Conservation (phyloP, 2,888 invertebrate genomes). For the Tuta absoluta region DNA sequence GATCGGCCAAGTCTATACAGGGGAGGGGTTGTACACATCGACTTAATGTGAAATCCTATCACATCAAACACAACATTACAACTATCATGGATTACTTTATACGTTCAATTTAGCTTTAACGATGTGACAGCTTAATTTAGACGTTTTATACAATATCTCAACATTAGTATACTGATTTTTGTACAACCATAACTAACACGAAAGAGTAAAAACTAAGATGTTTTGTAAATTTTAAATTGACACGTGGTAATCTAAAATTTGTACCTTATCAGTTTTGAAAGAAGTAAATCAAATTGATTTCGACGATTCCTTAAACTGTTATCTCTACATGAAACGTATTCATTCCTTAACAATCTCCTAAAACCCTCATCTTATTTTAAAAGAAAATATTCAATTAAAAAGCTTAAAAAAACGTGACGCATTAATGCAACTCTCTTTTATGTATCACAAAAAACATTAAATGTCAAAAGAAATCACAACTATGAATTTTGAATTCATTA, state of each 20-base stretch:
- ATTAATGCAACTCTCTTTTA: constrained; percentile 76
- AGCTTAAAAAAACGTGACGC: constrained; percentile 69
- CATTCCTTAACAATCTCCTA: constrained; percentile 51
- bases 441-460: constrained; percentile 81
- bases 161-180: constrained; percentile 53
- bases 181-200: constrained; percentile 47
- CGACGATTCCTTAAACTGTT: constrained; percentile 50
- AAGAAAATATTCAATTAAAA: constrained; percentile 53
- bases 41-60: constrained; percentile 68
- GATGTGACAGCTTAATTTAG: constrained; percentile 70
- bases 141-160: constrained; percentile 58
- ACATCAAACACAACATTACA: constrained; percentile 74
- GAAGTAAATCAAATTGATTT: constrained; percentile 59
- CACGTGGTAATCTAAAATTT: constrained; percentile 66
- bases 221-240: constrained; percentile 53
- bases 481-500: constrained; percentile 81
- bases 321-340: constrained; percentile 44
- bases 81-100: constrained; percentile 65
- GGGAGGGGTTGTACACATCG: constrained; percentile 67
- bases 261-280: constrained; percentile 68
- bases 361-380: constrained; percentile 58
- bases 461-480: constrained; percentile 81
- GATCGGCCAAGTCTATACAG: constrained; percentile 60
- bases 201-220: constrained; percentile 30
- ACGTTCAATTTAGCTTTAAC: constrained; percentile 67